Conservation (phyloP, 2,797 vertebrate genomes). For the Manis javanica region DNA sequence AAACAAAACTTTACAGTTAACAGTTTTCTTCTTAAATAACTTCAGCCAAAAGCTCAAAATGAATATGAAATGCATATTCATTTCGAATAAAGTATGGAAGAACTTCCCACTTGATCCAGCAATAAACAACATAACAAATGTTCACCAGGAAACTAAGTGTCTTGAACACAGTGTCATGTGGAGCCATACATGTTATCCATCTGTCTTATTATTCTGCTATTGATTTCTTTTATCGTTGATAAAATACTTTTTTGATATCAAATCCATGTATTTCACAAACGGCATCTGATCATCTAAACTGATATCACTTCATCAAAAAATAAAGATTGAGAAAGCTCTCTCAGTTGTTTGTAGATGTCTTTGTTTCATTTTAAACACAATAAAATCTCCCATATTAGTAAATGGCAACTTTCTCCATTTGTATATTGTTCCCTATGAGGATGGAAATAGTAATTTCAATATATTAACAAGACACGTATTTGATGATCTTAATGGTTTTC, state of each 20-base stretch:
- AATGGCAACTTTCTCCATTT: not conserved
- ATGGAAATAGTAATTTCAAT: constrained; percentile 34
- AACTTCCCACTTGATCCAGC: not conserved
- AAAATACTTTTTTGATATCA: not conserved
- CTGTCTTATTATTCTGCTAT: not conserved
- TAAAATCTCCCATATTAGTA: not conserved
- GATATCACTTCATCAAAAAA: not conserved
- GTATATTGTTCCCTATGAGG: constrained; percentile 21
- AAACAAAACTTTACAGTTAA: constrained; percentile 21
- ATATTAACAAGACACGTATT: constrained; percentile 28
- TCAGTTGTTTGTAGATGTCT: not conserved
- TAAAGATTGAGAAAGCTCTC: constrained; percentile 8
- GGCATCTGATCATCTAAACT: constrained; percentile 41
- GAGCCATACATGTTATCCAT: not conserved
- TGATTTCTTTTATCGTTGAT: not conserved
- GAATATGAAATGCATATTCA: constrained; percentile 10
- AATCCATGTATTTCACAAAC: constrained; percentile 2
- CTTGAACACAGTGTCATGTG: not conserved
- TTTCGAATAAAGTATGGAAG: not conserved
- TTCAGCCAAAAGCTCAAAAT: not conserved
- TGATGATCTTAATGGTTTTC: not conserved
- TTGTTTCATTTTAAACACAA: constrained; percentile 42
- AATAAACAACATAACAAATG: not conserved
- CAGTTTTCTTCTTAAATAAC: constrained; percentile 1
- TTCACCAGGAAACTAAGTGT: not conserved